Evolutionary conservation across 2,888 invertebrate species (phyloP).

Genomic region (Aspidapion aeneum): DNA sequence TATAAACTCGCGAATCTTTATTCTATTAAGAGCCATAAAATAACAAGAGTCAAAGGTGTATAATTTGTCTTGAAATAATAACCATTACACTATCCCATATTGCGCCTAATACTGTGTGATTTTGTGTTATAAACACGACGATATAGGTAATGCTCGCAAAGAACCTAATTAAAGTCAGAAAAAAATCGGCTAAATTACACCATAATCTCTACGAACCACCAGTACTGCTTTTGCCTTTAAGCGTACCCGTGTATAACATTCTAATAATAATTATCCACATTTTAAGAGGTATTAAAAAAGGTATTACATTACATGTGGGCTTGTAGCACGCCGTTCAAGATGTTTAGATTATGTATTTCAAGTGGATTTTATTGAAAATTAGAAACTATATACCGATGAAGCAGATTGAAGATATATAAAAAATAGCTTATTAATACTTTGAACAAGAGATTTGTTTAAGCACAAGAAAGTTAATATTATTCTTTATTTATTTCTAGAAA

Average conservation of each 20-base stretch:
- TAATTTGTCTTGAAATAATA: neutral
- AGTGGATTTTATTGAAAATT: neutral
- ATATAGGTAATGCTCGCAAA: neutral
- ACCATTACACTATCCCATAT: neutral
- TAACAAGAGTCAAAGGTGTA: neutral
- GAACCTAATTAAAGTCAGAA: neutral
- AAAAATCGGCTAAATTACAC: neutral
- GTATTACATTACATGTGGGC: neutral
- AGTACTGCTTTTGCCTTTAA: too few relatives aligned
- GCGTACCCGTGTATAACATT: neutral
- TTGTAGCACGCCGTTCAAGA: neutral
- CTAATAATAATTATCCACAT: neutral
- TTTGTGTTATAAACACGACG: neutral
- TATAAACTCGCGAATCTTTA: too few relatives aligned
- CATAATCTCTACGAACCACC: neutral
- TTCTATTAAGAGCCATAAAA: too few relatives aligned
- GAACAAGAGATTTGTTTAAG: too few relatives aligned
- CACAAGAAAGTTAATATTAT: too few relatives aligned
- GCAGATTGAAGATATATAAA: conserved; percentile 23
- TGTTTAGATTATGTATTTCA: neutral
- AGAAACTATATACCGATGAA: conserved; percentile 15
- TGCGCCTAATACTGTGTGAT: neutral
- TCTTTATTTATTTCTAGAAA: too few relatives aligned
- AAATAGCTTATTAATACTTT: too few relatives aligned
- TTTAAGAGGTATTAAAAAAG: neutral